Base-by-base conservation (phyloP, 1,140 invertebrate species). In the Diuraphis noxia region DNA sequence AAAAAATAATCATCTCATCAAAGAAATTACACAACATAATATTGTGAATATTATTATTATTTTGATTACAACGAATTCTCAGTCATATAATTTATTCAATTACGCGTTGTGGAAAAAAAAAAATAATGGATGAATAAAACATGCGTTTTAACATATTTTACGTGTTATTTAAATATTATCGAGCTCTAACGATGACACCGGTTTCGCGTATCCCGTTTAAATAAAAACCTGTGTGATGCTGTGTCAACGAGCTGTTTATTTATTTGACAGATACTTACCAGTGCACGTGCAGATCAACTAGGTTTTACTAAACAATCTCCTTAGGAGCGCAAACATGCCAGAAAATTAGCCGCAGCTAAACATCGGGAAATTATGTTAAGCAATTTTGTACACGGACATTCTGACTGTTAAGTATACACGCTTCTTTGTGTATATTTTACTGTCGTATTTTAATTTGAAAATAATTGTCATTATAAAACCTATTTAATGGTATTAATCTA, bases 61-160 rank as follows among this genome's bases (percentile, higher is more conserved):
- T 72, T n/a, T 72, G 13, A 72, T 34, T 10, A 72, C 2, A n/a
- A 6, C 13, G 4, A 72, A 72, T 72, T 34, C n/a, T 0, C n/a
- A 72, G 56, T 72, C 17, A n/a, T 72, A n/a, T 72, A 72, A 72
- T 72, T 72, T 72, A 72, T 72, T n/a, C 56, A 72, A 72, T 72
- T 63, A 63, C 56, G 30, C 56, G 30, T 2, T n/a, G 56, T n/a
- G 13, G 10, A n/a, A 17, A 72, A 72, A 72, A 72, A 17, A 56
- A 56, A n/a, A n/a, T 17, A n/a, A 17, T 72, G 4, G 17, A 72
- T 72, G 56, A 72, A 72, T 72, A 72, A 72, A 72, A 72, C 56
- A 72, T 72, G 30, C 5, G 30, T 13, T 72, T 72, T 72, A 19
- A 72, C 56, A 72, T 72, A 72, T n/a, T 72, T 63, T 72, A n/a